Evolutionary conservation across 2,113 vertebrate genomes (phyloP).

Genomic region (Pycnonotus jocosus): DNA sequence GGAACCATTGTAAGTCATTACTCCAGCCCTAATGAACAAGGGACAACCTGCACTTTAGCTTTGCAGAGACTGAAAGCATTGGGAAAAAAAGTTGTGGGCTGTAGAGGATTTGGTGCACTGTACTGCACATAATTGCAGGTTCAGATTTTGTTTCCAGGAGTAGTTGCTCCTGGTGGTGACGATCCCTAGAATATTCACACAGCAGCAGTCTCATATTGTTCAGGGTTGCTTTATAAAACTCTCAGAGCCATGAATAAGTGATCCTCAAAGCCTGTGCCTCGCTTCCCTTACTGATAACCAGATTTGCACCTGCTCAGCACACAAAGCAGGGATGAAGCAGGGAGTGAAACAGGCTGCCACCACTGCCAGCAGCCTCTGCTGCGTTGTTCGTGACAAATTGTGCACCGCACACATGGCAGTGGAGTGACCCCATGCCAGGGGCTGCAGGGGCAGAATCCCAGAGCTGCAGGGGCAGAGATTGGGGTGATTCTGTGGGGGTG

Average conservation of each 20-base stretch:
- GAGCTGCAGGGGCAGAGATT: neutral
- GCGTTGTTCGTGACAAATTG: rapidly evolving
- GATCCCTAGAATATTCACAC: neutral
- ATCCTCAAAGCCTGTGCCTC: neutral
- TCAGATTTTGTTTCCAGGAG: neutral
- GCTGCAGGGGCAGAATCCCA: neutral
- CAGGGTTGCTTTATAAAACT: neutral
- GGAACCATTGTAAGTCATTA: neutral
- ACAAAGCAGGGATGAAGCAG: neutral
- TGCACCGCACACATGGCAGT: neutral
- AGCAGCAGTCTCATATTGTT: neutral
- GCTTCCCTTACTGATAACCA: rapidly evolving
- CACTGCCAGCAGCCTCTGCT: neutral
- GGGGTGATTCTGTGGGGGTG: neutral
- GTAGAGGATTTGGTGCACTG: neutral
- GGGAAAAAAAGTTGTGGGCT: rapidly evolving
- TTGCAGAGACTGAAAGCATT: neutral
- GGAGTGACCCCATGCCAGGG: rapidly evolving
- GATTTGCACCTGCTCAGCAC: neutral
- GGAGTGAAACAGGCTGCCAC: neutral
- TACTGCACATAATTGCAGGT: neutral
- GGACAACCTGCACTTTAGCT: neutral
- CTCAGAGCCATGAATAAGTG: neutral
- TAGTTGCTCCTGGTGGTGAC: neutral
- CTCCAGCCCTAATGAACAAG: neutral